These are phyloP conservation scores for Pseudorhombus dupliciocellatus DNA, from an alignment of 2,113 vertebrate species.

Conservation along the genomic window DNA sequence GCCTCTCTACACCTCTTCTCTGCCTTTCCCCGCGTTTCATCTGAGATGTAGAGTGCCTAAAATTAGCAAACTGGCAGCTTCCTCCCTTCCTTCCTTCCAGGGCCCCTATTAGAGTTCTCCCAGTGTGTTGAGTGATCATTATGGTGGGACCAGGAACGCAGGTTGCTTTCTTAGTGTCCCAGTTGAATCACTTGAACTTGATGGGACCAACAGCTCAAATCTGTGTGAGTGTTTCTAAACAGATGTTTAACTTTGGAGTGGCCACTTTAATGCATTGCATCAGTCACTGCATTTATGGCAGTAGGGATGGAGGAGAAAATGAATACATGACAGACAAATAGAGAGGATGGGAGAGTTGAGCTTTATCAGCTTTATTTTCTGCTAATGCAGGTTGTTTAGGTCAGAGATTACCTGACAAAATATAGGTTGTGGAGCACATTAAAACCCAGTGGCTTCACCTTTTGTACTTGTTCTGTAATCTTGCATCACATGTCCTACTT, in stretches of 20 bases:
- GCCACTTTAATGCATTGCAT: not conserved
- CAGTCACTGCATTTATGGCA: too few species aligned
- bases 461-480: not conserved
- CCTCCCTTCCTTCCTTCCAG: constrained; percentile 47
- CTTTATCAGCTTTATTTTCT: not conserved
- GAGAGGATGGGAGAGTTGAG: not conserved
- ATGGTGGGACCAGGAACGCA: constrained; percentile 46
- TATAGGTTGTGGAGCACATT: not conserved
- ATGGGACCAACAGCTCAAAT: not conserved
- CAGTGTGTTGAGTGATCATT: constrained; percentile 51
- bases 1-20: constrained; percentile 60
- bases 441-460: not conserved
- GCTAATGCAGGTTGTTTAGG: not conserved
- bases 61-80: constrained; percentile 68
- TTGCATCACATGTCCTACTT: not conserved
- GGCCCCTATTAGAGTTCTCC: constrained; percentile 59
- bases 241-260: not conserved
- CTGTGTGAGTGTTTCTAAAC: not conserved
- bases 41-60: constrained; percentile 63
- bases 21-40: constrained; percentile 66
- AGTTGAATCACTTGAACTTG: constrained; percentile 8
- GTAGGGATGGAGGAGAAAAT: not conserved
- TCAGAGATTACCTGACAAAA: constrained; percentile 1
- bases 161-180: constrained; percentile 61
- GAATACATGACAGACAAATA: not conserved